Percentiles rank a stretch among this genome's conserved stretches.
phyloP scores from a whole-genome alignment of 2,888 invertebrate species.

The Koerneria pararmatus region DNA sequence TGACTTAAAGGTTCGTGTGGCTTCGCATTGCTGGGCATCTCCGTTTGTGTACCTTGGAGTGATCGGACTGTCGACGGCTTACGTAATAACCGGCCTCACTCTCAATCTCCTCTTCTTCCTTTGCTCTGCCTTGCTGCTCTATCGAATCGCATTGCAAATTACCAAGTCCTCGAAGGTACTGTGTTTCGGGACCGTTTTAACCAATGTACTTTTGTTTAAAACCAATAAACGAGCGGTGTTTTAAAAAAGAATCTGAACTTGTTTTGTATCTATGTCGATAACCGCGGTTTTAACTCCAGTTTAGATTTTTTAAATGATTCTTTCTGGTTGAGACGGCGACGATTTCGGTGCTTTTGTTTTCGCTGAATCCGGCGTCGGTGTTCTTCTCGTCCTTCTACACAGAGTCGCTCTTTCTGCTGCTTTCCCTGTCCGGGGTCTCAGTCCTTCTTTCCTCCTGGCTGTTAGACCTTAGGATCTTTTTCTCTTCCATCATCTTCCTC shows the following conservation, averaged over 20 bases:
- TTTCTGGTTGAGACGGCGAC: conserved; percentile 31
- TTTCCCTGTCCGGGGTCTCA: conserved; percentile 31
- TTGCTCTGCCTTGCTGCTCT: conserved; percentile 24
- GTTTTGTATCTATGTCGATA: too few relatives aligned
- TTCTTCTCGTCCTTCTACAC: conserved; percentile 92
- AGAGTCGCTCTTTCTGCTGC: conserved; percentile 65
- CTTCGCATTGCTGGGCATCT: too few relatives aligned
- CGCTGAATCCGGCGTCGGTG: conserved; percentile 70
- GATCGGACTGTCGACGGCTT: not conserved
- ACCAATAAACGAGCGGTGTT: too few relatives aligned
- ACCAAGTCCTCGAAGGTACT: conserved; percentile 5
- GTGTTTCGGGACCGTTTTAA: too few relatives aligned
- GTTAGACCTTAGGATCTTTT: not conserved
- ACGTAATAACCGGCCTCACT: not conserved
- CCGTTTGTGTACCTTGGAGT: not conserved
- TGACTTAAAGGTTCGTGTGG: too few relatives aligned
- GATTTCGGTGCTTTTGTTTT: conserved; percentile 28
- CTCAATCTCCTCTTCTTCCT: conserved; percentile 22
- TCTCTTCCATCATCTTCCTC: conserved; percentile 25
- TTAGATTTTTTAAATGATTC: conserved; percentile 34
- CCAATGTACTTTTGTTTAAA: too few relatives aligned
- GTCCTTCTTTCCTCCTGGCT: conserved; percentile 25
- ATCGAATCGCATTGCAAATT: not conserved
- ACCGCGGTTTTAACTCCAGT: too few relatives aligned
- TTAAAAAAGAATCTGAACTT: too few relatives aligned